Percentiles rank a stretch among this genome's conserved stretches.
Conservation (phyloP, 2,888 invertebrate genomes). For the Xanthorhoe spadicearia region DNA sequence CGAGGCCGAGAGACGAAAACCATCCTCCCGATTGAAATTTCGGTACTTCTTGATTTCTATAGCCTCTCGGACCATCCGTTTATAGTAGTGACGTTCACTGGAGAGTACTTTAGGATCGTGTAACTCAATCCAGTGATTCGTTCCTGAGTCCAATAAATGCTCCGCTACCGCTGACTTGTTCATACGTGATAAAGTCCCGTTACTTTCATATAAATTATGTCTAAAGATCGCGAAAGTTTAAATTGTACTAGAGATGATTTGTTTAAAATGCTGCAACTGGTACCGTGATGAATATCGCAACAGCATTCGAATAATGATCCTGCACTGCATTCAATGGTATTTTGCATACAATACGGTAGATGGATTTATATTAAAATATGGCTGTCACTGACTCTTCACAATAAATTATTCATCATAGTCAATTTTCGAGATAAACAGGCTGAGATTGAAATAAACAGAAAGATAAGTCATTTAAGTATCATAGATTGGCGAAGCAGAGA, state of each 20-base stretch:
- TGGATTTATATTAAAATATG: conserved; percentile 85
- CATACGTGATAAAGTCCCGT: too few relatives aligned
- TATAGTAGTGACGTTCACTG: too few relatives aligned
- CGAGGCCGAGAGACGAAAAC: too few relatives aligned
- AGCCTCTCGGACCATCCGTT: too few relatives aligned
- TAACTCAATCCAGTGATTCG: too few relatives aligned
- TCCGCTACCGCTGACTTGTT: too few relatives aligned
- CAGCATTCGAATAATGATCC: conserved; percentile 83
- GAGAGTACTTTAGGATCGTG: too few relatives aligned
- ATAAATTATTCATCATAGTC: conserved; percentile 84
- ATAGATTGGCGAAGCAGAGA: not conserved
- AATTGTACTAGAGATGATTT: conserved; percentile 84
- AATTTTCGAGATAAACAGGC: conserved; percentile 80
- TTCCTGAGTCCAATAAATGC: too few relatives aligned
- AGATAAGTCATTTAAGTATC: not conserved
- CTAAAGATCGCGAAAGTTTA: too few relatives aligned
- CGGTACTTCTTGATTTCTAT: too few relatives aligned
- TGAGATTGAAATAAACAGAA: conserved; percentile 58
- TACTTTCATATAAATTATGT: too few relatives aligned
- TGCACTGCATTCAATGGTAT: conserved; percentile 83
- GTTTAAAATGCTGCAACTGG: conserved; percentile 79
- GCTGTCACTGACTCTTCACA: conserved; percentile 80
- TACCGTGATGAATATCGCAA: conserved; percentile 81
- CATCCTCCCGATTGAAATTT: too few relatives aligned
- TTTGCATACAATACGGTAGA: conserved; percentile 85